Evolutionary conservation across 2,797 vertebrate species (phyloP), one percentile per base, ranked within the genome.

Genomic region (Arctocebus calabarensis): DNA sequence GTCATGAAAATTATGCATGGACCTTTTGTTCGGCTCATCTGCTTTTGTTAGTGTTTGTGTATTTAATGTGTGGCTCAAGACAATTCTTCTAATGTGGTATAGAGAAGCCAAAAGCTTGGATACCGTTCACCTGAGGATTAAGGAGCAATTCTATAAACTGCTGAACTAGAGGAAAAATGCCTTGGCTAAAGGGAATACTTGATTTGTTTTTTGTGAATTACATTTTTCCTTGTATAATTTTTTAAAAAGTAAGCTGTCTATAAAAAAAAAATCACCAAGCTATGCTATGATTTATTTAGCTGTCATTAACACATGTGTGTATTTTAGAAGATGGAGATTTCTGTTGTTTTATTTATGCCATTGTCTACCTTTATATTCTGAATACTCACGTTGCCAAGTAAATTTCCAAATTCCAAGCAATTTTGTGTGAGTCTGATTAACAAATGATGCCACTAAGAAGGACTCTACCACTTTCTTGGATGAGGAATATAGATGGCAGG

Each of bases 351-450:
- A 27, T 94, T 90, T 74, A 55, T 92, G 95, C 93, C 73, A 91
- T 94, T 92, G 52, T 96, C 97, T 98, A 95, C 48, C 94, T 95
- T 55, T 96, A 95, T 88, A 57, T 96, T 97, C 82, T 94, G 91
- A 97, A 94, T 96, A 96, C 77, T 48, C 89, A 90, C 13, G 12
- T 3, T 96, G 22, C 79, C 0, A 2, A 93, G 84, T 94, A 90
- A 97, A 85, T 84, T 95, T 82, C 90, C 71, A 89, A 62, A 89
- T 98, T 98, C 89, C 68, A 96, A 96, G 82, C 32, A 75, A 83
- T 97, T 8, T 95, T 97, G 87, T 91, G 82, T 94, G 95, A 92
- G 97, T 88, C 90, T 86, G 95, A 86, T 94, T 95, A 97, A 96
- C 48, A 97, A 95, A 27, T 64, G 79, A 97, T 97, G 86, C 81